A percentile compares a stretch with the other conserved stretches of the same genome.
These are phyloP conservation scores for Silvanus unidentatus DNA, from an alignment of 2,888 invertebrate species.

Conservation along the genomic window DNA sequence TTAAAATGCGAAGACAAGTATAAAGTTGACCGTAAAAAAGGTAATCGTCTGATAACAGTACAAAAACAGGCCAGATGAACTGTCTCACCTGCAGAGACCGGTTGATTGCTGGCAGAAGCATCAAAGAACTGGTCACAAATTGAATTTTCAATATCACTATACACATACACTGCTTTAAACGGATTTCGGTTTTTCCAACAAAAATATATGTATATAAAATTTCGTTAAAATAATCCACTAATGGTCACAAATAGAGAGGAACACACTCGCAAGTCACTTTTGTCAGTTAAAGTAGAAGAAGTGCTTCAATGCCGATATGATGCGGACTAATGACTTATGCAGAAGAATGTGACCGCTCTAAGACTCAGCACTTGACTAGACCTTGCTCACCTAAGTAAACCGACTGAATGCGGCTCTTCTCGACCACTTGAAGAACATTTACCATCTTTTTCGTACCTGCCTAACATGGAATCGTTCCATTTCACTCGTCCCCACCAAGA, in stretches of 20 bases:
- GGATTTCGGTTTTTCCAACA: too few species aligned
- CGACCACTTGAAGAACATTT: conserved; percentile 19
- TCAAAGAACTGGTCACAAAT: conserved; percentile 10
- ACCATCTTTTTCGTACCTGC: conserved; percentile 11
- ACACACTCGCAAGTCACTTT: not conserved
- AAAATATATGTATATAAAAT: too few species aligned
- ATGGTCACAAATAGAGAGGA: not conserved
- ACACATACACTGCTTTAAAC: not conserved
- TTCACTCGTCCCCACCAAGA: conserved; percentile 16
- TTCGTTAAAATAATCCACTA: too few species aligned
- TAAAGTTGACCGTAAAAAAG: conserved; percentile 14
- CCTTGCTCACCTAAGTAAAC: conserved; percentile 14
- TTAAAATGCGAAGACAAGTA: too few species aligned
- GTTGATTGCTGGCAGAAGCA: conserved; percentile 23
- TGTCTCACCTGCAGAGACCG: conserved; percentile 37
- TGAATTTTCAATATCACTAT: conserved; percentile 7
- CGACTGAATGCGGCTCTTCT: conserved; percentile 22
- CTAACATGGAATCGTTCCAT: conserved; percentile 6
- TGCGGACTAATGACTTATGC: not conserved
- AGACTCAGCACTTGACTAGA: conserved; percentile 25
- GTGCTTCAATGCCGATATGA: not conserved
- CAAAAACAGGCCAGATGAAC: conserved; percentile 30
- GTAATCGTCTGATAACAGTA: conserved; percentile 33
- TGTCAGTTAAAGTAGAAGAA: not conserved
- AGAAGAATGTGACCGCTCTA: conserved; percentile 12